Evolutionary conservation across 2,797 vertebrate species (phyloP).

Genomic region (Chromobotia macracanthus): DNA sequence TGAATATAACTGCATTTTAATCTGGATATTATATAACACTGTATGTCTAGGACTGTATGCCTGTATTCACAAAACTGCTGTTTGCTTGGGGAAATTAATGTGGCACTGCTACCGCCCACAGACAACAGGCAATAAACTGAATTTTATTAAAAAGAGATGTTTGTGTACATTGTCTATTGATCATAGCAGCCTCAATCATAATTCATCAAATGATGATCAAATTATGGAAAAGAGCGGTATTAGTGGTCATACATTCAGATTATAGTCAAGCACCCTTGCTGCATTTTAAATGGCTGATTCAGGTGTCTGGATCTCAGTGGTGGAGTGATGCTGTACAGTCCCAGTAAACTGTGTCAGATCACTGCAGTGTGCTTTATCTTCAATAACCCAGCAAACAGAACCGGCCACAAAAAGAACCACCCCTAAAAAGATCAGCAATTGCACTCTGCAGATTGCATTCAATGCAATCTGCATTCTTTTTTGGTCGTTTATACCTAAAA

Average conservation of each 20-base stretch:
- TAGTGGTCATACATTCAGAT: background rate
- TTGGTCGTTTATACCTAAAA: background rate
- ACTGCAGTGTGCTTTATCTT: background rate
- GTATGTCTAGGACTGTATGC: background rate
- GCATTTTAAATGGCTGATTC: background rate
- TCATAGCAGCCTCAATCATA: background rate
- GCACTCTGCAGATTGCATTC: background rate
- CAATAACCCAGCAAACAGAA: background rate
- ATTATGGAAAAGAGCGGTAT: background rate
- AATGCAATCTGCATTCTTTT: too few species aligned
- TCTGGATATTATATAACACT: background rate
- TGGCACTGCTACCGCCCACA: background rate
- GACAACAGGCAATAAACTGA: background rate
- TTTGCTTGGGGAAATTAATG: conserved; percentile 1
- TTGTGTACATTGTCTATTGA: conserved; percentile 5
- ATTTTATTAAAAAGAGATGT: background rate
- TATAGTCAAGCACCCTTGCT: background rate
- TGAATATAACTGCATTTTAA: background rate
- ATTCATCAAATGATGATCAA: conserved; percentile 2
- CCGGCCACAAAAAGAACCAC: too few species aligned
- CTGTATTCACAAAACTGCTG: background rate
- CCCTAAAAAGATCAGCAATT: background rate
- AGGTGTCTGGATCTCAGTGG: background rate
- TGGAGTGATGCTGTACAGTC: background rate
- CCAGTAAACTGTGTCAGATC: background rate